These are phyloP conservation scores for Caenorhabditis remanei DNA, from an alignment of 1,140 invertebrate genomes.

Conservation along the genomic window DNA sequence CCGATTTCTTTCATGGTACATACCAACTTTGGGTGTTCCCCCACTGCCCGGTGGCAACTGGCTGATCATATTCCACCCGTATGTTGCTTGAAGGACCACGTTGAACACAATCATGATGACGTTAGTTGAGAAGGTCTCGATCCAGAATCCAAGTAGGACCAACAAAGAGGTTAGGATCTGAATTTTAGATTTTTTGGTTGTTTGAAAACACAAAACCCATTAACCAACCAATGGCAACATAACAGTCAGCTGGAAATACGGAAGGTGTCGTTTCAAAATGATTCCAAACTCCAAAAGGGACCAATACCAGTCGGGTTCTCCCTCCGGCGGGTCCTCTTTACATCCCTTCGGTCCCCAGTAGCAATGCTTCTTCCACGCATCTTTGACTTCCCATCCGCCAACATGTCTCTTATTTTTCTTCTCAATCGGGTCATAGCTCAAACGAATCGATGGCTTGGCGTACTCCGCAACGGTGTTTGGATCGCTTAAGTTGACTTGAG, in stretches of 20 bases:
- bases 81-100: conserved; percentile 69
- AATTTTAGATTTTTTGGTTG: not conserved
- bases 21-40: conserved; percentile 70
- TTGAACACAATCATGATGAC: conserved; percentile 67
- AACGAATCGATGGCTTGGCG: conserved; percentile 70
- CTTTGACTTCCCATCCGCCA: conserved; percentile 73
- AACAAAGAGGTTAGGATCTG: conserved; percentile 43
- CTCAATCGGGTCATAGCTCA: conserved; percentile 73
- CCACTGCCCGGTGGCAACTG: conserved; percentile 72
- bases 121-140: conserved; percentile 65
- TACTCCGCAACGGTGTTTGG: conserved; percentile 26
- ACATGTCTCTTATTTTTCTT: conserved; percentile 72
- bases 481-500: conserved; percentile 74
- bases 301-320: conserved; percentile 75
- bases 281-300: conserved; percentile 75
- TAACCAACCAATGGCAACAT: conserved; percentile 70
- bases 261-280: conserved; percentile 71
- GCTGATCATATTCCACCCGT: conserved; percentile 67
- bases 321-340: conserved; percentile 62
- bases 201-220: not conserved
- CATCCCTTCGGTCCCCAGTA: conserved; percentile 73
- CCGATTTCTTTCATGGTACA: not conserved
- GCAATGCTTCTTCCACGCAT: conserved; percentile 73
- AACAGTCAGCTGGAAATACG: conserved; percentile 72
- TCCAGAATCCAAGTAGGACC: conserved; percentile 70